These are phyloP conservation scores for Acronicta leporina DNA, from an alignment of 2,888 invertebrate species.

Conservation along the genomic window DNA sequence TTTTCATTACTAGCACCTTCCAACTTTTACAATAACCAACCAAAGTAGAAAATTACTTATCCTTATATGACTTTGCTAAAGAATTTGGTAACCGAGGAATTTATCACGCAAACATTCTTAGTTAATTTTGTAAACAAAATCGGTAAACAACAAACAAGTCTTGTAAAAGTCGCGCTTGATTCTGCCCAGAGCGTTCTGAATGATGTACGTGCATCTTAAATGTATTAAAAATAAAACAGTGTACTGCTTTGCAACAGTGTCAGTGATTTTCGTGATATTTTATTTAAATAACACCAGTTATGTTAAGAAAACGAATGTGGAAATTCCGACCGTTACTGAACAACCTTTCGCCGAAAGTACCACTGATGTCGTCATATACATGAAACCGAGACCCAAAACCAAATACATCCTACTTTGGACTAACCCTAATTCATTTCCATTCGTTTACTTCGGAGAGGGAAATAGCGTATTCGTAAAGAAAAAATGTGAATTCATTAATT, in stretches of 20 bases:
- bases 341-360: slow-evolving; percentile 16
- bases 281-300: slow-evolving; percentile 43
- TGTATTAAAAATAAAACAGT: slow-evolving; percentile 33
- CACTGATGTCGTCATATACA: slow-evolving; percentile 4
- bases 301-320: slow-evolving; percentile 22
- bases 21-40: no score
- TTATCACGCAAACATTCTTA: slow-evolving; percentile 23
- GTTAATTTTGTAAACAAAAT: slow-evolving; percentile 28
- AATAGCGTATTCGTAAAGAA: slow-evolving; percentile 65
- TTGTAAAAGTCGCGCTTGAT: slow-evolving; percentile 2
- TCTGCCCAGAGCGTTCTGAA: slow-evolving; percentile 10
- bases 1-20: no score
- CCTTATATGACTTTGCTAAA: neutral
- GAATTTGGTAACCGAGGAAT: slow-evolving; percentile 18
- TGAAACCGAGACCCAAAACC: slow-evolving; percentile 19
- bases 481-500: slow-evolving; percentile 72
- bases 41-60: no score
- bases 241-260: slow-evolving; percentile 27
- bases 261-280: slow-evolving; percentile 35
- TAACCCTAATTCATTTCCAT: slow-evolving; percentile 64
- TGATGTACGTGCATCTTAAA: slow-evolving; percentile 28
- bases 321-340: neutral
- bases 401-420: slow-evolving; percentile 79
- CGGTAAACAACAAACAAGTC: slow-evolving; percentile 7
- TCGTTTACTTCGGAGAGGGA: slow-evolving; percentile 70